Percentiles rank a stretch among this genome's conserved stretches.
phyloP scores from a whole-genome alignment of 1,140 invertebrate species.

The Hyles vespertilio region DNA sequence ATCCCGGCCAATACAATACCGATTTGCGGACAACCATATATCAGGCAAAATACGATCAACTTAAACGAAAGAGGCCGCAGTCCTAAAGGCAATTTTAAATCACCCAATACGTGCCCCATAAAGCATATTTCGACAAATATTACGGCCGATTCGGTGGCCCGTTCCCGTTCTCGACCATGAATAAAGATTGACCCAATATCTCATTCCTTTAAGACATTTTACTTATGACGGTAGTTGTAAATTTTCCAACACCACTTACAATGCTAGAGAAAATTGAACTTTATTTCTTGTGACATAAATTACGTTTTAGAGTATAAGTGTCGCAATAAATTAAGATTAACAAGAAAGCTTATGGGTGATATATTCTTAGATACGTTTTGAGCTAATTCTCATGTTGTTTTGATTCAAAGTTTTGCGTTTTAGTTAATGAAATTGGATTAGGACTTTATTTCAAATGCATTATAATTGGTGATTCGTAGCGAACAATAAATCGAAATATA shows the following conservation, averaged over 20 bases:
- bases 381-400: not conserved
- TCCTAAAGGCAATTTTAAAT: conserved; percentile 6
- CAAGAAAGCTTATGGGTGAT: conserved; percentile 10
- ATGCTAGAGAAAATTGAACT: not conserved
- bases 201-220: conserved; percentile 45
- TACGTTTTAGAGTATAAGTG: conserved; percentile 1
- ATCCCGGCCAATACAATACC: too few species aligned
- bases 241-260: conserved; percentile 22
- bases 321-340: conserved; percentile 21
- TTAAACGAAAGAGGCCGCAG: too few species aligned
- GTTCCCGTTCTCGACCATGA: conserved; percentile 33
- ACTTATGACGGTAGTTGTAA: conserved; percentile 54
- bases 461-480: too few species aligned
- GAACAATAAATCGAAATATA: too few species aligned
- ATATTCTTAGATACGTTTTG: conserved; percentile 8
- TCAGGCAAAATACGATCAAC: too few species aligned
- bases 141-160: conserved; percentile 22
- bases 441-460: too few species aligned
- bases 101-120: conserved; percentile 9
- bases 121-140: conserved; percentile 42
- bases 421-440: too few species aligned
- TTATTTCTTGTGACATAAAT: not conserved
- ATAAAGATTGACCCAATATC: conserved; percentile 55
- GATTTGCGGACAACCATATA: too few species aligned
- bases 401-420: too few species aligned